Evolutionary conservation across 37 sponge, comb jelly and placozoan genomes (phyloP).

Genomic region (Eunapius fragilis): DNA sequence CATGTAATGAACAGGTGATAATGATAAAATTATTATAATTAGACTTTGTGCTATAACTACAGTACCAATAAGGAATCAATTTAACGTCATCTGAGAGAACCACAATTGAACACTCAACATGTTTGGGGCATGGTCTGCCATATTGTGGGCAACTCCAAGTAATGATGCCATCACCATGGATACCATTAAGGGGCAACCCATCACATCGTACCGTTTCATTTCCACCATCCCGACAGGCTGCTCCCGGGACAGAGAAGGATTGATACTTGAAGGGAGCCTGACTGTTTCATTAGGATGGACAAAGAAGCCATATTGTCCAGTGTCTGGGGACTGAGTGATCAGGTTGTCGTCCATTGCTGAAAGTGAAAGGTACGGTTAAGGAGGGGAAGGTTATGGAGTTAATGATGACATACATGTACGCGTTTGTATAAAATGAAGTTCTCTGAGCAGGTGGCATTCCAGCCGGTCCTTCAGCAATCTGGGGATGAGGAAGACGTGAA

Average conservation of each 20-base stretch:
- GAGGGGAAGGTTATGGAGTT: not conserved
- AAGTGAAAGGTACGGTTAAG: not conserved
- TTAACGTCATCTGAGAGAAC: no score
- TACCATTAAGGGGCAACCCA: no score
- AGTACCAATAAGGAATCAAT: no score
- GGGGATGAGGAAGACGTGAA: not conserved
- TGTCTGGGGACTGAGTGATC: slow-evolving; percentile 2
- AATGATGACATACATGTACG: not conserved
- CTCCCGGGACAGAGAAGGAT: not conserved
- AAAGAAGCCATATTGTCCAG: slow-evolving; percentile 38
- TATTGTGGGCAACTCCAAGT: no score
- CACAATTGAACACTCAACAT: no score
- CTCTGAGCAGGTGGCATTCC: slow-evolving; percentile 26
- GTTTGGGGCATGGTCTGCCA: no score
- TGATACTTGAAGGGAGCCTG: slow-evolving; percentile 61
- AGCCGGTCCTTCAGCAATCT: slow-evolving; percentile 27
- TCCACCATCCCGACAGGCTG: not conserved
- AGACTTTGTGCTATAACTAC: no score
- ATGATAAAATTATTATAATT: no score
- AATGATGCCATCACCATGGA: no score
- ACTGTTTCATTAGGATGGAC: slow-evolving; percentile 58
- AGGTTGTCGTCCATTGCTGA: slow-evolving; percentile 26
- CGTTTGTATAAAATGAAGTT: slow-evolving; percentile 10
- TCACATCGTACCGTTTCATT: no score
- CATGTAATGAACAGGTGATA: no score